Conservation (phyloP, 2,797 vertebrate species). For the Periophthalmus magnuspinnatus region DNA sequence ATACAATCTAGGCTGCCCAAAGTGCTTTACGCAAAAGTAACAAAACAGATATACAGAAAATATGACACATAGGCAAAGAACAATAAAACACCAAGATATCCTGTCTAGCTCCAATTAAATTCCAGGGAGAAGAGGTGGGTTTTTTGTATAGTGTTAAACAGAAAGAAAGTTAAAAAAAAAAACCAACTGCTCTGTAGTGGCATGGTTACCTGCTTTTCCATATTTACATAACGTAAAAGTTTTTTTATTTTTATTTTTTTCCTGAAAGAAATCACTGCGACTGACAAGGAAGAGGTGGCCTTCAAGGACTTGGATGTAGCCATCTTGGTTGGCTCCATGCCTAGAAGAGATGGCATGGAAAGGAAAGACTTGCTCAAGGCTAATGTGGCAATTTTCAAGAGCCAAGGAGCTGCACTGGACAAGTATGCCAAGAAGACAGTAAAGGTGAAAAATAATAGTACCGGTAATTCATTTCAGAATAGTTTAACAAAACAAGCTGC, state of each 20-base stretch:
- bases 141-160: too few species aligned
- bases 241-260: neutral
- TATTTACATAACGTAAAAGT: neutral
- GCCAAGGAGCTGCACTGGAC: slow-evolving; percentile 89
- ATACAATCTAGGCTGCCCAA: too few species aligned
- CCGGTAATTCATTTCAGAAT: neutral
- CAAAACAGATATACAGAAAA: too few species aligned
- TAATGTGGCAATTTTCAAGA: slow-evolving; percentile 94
- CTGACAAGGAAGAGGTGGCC: slow-evolving; percentile 90
- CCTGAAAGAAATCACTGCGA: slow-evolving; percentile 85
- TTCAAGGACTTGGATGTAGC: slow-evolving; percentile 93
- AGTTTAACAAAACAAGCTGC: neutral
- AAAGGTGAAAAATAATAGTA: slow-evolving; percentile 80
- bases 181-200: slow-evolving; percentile 7
- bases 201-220: neutral
- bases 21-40: too few species aligned
- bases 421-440: slow-evolving; percentile 94
- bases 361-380: slow-evolving; percentile 96
- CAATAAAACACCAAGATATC: too few species aligned
- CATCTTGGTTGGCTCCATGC: slow-evolving; percentile 95
- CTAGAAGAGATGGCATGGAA: slow-evolving; percentile 94
- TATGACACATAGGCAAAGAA: too few species aligned
- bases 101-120: too few species aligned
- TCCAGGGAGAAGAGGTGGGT: too few species aligned
- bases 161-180: too few species aligned